These are phyloP conservation scores for Drosophila triauraria DNA, from an alignment of 1,140 invertebrate species.

Conservation along the genomic window DNA sequence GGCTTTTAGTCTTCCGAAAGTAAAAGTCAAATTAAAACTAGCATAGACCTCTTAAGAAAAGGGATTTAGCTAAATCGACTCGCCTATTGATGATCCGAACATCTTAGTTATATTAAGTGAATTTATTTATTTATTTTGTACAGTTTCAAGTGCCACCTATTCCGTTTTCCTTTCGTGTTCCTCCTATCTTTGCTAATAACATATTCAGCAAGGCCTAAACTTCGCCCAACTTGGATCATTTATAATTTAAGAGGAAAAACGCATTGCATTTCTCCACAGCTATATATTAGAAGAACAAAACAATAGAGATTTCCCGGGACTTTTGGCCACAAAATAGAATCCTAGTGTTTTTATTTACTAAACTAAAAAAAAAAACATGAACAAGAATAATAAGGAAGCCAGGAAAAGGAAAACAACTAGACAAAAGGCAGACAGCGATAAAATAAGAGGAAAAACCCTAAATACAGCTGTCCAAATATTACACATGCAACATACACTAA, in stretches of 20 bases:
- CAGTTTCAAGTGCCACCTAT: background rate
- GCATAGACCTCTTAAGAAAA: too few relatives aligned
- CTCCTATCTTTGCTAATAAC: background rate
- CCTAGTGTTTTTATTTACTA: constrained; percentile 4
- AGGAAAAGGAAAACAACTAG: constrained; percentile 23
- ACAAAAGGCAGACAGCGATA: constrained; percentile 4
- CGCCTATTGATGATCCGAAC: too few relatives aligned
- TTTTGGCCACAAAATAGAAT: constrained; percentile 4
- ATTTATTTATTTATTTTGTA: too few relatives aligned
- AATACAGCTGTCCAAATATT: constrained; percentile 72
- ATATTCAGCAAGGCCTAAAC: background rate
- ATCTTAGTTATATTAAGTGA: too few relatives aligned
- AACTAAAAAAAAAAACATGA: constrained; percentile 5
- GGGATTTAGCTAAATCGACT: too few relatives aligned
- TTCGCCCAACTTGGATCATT: background rate
- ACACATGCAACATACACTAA: constrained; percentile 59
- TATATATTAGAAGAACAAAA: background rate
- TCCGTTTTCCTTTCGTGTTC: background rate
- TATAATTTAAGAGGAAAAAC: background rate
- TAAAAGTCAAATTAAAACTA: too few relatives aligned
- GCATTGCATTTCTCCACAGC: background rate
- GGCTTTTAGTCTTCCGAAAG: too few relatives aligned
- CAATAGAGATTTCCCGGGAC: constrained; percentile 9
- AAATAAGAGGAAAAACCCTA: constrained; percentile 18
- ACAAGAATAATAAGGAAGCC: background rate